A percentile compares a stretch with the other conserved stretches of the same genome.
Conservation (phyloP, 2,113 vertebrate genomes). For the Nestor notabilis region DNA sequence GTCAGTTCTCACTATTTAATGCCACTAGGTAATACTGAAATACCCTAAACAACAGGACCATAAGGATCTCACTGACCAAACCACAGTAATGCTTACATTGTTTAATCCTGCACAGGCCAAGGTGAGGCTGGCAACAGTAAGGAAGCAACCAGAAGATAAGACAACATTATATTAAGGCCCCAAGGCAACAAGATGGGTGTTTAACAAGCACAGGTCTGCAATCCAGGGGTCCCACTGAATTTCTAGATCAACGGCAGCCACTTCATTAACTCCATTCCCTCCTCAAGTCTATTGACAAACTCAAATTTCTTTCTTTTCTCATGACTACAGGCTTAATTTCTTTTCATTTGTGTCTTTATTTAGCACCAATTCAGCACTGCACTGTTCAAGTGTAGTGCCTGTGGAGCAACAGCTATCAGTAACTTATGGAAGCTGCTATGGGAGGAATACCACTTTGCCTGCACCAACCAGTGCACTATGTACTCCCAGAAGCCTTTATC, state of each 20-base stretch:
- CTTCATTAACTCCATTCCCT: not conserved
- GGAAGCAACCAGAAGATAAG: not conserved
- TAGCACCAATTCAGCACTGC: not conserved
- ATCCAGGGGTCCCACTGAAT: not conserved
- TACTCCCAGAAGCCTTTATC: not conserved
- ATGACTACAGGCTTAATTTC: not conserved
- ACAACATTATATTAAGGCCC: not conserved
- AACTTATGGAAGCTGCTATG: not conserved
- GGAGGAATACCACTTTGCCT: not conserved
- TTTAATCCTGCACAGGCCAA: not conserved
- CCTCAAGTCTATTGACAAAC: not conserved
- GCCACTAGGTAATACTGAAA: not conserved
- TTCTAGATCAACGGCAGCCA: not conserved
- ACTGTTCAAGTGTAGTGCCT: not conserved
- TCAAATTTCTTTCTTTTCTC: not conserved
- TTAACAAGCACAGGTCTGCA: not conserved
- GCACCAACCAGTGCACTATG: not conserved
- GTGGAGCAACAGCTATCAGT: not conserved
- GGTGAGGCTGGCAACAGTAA: not conserved
- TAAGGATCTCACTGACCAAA: not conserved
- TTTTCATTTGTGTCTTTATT: not conserved
- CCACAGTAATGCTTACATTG: not conserved
- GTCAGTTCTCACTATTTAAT: not conserved
- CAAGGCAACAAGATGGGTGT: not conserved
- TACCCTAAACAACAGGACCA: fast-evolving